Base-by-base conservation (phyloP, 1,140 invertebrate genomes). In the Mizuhopecten yessoensis region DNA sequence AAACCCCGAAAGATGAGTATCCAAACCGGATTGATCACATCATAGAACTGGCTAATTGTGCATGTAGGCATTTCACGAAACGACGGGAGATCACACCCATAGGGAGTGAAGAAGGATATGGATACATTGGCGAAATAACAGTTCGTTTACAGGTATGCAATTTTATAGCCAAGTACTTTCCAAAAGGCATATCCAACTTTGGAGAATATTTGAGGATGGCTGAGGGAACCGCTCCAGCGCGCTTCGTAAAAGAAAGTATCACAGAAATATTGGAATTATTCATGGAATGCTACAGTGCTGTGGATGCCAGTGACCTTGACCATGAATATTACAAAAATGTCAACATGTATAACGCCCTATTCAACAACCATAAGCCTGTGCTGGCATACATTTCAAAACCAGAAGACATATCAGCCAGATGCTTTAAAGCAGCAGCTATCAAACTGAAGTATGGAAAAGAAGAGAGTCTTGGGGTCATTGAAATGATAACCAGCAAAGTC, bases 241-340 rank as follows among this genome's bases (percentile, higher is more conserved):
- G n/a, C 5, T 92, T 92, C 42, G 89, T 92, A 23, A 89, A 42
- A 13, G 88, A 89, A 13, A 92, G 91, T 57, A 87, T 93, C n/a
- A 36, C 86, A 23, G 88, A 88, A 34, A 88, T 93, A 13, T 36
- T 87, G 34, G 93, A 93, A 23, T 34, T 93, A 11, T 91, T 93
- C 10, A 42, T 90, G 45, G 90, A 93, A 89, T 93, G 93, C 39
- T 90, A 91, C 87, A 92, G 89, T 34, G 34, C n/a, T 39, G 88
- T 92, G 5, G 86, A 89, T 39, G 42, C 39, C 23, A 42, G 86
- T 20, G 89, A 91, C 29, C 39, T 87, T 13, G 29, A 87, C 34
- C 45, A n/a, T 0, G 87, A 42, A 15, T 91, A 91, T 20, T 89
- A 87, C n/a, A 86, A 20, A 29, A 36, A 36, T 17, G 86, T 93